phyloP scores from a whole-genome alignment of 2,797 vertebrate genomes.

The Clarias laeviceps region DNA sequence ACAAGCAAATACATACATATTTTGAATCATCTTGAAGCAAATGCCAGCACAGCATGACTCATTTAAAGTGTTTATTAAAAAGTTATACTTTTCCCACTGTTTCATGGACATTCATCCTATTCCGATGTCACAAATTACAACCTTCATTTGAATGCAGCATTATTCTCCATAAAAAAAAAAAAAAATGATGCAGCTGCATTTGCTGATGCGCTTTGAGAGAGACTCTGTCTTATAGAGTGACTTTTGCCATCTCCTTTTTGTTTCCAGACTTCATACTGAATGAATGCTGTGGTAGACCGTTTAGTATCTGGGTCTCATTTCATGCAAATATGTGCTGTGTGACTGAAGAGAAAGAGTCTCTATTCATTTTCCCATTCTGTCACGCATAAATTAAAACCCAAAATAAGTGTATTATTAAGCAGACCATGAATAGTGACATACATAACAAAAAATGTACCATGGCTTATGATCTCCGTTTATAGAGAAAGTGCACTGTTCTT shows the following conservation, averaged over 20 bases:
- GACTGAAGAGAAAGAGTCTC: constrained; percentile 42
- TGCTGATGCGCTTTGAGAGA: background rate
- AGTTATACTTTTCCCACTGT: too few species aligned
- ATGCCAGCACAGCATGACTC: too few species aligned
- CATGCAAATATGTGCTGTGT: constrained; percentile 24
- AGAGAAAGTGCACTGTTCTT: background rate
- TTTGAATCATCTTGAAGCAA: too few species aligned
- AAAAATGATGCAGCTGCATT: constrained; percentile 25
- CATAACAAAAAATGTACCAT: background rate
- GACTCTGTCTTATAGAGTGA: background rate
- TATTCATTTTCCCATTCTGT: constrained; percentile 27
- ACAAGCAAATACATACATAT: too few species aligned
- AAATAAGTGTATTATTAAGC: constrained; percentile 45
- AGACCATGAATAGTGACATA: constrained; percentile 35
- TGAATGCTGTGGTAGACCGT: constrained; percentile 10
- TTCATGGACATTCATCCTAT: background rate
- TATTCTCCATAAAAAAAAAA: background rate
- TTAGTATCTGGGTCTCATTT: constrained; percentile 33
- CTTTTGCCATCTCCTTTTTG: constrained; percentile 15
- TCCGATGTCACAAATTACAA: background rate
- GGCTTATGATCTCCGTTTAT: background rate
- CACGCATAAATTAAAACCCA: constrained; percentile 28
- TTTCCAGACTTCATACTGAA: constrained; percentile 18
- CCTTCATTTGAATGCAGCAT: background rate
- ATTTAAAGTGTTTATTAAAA: too few species aligned